A percentile compares a stretch with the other conserved stretches of the same genome.
Evolutionary conservation across 2,888 invertebrate species (phyloP).

Genomic region (Campoplex capitator): DNA sequence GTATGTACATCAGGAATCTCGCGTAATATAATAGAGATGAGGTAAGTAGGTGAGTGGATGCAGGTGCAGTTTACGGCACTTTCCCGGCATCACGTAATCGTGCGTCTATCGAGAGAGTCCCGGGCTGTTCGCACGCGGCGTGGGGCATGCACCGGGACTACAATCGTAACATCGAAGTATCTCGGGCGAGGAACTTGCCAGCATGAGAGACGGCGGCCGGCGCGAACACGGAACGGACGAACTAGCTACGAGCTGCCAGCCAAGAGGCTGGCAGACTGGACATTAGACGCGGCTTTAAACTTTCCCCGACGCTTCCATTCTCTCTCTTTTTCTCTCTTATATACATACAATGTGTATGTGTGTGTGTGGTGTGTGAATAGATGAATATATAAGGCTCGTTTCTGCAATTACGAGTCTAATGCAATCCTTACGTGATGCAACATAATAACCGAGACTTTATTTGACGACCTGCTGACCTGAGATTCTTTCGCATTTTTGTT

Average conservation of each 20-base stretch:
- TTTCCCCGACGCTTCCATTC: slow-evolving; percentile 41
- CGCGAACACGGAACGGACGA: slow-evolving; percentile 7
- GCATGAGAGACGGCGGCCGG: neutral
- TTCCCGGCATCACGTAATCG: slow-evolving; percentile 39
- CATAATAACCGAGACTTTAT: slow-evolving; percentile 3
- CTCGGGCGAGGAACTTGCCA: slow-evolving; percentile 12
- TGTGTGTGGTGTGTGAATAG: neutral
- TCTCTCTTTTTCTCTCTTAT: slow-evolving; percentile 4
- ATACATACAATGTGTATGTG: neutral
- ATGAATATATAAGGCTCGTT: neutral
- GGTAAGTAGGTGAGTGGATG: slow-evolving; percentile 56
- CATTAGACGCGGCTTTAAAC: slow-evolving; percentile 48
- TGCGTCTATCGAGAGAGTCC: slow-evolving; percentile 12
- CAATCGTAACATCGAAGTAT: slow-evolving; percentile 34
- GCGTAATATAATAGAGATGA: slow-evolving; percentile 61
- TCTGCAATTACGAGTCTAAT: slow-evolving; percentile 10
- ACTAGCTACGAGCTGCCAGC: neutral
- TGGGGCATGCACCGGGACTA: neutral
- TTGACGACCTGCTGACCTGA: neutral
- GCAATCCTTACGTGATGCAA: slow-evolving; percentile 11
- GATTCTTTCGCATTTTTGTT: neutral
- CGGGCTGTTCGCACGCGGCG: neutral
- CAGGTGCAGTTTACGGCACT: slow-evolving; percentile 46
- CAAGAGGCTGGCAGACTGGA: slow-evolving; percentile 34
- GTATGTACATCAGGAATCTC: slow-evolving; percentile 2